A percentile compares a stretch with the other conserved stretches of the same genome.
Evolutionary conservation across 2,113 vertebrate genomes (phyloP).

Genomic region (Odobenus rosmarus): DNA sequence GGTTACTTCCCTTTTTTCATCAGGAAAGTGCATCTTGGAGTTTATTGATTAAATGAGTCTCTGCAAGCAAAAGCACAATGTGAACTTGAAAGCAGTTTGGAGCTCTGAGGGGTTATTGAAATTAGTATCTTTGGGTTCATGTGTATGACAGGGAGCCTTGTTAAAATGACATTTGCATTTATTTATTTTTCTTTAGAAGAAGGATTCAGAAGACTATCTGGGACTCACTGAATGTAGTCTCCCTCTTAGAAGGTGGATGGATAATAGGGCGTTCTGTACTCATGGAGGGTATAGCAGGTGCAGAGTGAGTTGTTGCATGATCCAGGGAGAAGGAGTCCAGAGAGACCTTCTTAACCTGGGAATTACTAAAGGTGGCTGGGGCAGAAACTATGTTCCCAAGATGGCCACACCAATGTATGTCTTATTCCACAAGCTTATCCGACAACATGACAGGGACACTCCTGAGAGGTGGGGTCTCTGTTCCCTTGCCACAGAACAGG

Average conservation of each 20-base stretch:
- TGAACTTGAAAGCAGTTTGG: background rate
- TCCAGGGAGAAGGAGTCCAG: background rate
- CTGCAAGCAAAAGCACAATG: background rate
- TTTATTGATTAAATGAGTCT: constrained; percentile 71
- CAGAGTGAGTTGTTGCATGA: background rate
- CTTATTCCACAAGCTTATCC: background rate
- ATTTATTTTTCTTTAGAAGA: constrained; percentile 58
- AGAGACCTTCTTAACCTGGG: background rate
- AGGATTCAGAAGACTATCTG: background rate
- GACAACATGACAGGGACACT: background rate
- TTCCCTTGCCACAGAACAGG: background rate
- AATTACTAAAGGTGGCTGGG: background rate
- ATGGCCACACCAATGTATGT: background rate
- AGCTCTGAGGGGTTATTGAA: constrained; percentile 52
- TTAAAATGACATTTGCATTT: constrained; percentile 59
- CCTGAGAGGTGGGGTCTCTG: background rate
- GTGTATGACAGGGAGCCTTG: background rate
- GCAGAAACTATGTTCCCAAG: background rate
- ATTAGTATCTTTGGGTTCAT: constrained; percentile 42
- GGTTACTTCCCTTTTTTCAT: constrained; percentile 63
- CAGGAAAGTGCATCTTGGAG: constrained; percentile 62
- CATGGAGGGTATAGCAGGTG: background rate
- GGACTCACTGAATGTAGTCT: background rate
- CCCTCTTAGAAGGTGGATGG: background rate
- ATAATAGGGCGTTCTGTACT: background rate